Base-by-base conservation (phyloP, 1,140 invertebrate species). In the Papilio xuthus region DNA sequence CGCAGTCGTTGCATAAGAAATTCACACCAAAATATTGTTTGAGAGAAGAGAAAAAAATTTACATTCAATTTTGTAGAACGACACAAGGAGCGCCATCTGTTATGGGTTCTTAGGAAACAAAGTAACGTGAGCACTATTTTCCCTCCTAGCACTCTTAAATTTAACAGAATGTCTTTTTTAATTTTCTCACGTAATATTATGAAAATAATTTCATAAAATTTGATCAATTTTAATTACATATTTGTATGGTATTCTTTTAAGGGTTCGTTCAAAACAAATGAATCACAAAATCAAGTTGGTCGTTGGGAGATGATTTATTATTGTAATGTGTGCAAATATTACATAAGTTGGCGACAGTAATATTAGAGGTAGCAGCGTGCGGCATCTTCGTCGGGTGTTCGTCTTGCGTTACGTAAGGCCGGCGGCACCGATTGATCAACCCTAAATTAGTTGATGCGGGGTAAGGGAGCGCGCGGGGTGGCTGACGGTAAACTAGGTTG, bases 371-470 rank as follows among this genome's bases (percentile, higher is more conserved):
- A 47, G 41, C 70, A 23, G 13, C 20, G 79, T 18, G 20, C 56
- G 37, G 41, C 32, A 41, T 69, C 56, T 53, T 80, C 69, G 79
- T 47, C 63, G 80, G 77, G 84, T 86, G 85, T 89, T 86, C 73
- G 87, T 87, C 83, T 85, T 83, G 82, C 76, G 79, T 92, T 92
- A 92, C 90, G 89, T 89, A 91, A 93, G 83, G 81, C 78, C 83
- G 74, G 75, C 83, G 80, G 82, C 83, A 83, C 87, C 91, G 90
- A 93, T 92, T 93, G 92, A 93, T 93, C 92, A 93, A 89, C 90
- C 90, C 91, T 93, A 93, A 93, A 92, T 93, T 93, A 93, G 92
- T 88, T 87, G 90, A 88, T 85, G 86, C 86, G 87, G 91, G 88
- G 89, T 82, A 72, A 50, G 76, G 83, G 78, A 80, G 78, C 69